Evolutionary conservation across 2,113 vertebrate genomes (phyloP), one percentile per base, ranked within the genome.

Genomic region (Seriola dumerili): DNA sequence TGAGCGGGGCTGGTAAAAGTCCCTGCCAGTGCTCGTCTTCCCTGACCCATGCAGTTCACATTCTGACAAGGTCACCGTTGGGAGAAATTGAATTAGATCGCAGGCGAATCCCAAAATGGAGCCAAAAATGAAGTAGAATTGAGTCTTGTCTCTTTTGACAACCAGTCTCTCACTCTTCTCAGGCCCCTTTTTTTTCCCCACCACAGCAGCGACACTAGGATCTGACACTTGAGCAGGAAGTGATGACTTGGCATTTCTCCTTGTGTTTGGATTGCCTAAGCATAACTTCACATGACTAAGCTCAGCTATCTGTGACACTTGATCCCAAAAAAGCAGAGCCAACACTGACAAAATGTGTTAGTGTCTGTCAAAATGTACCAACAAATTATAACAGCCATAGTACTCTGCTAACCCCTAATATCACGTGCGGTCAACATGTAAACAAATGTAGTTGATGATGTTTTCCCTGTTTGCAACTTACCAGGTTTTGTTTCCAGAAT

Each of bases 191-290:
- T 72, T 5, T 19, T 29, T 29, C 29, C 9, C 48, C 38, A 19
- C 32, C 66, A 54, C 54, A 59, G 42, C 44, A 50, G 50, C 68
- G 54, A 68, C 64, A 80, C 67, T 57, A 66, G 80, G 87, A 90
- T 79, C 81, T 88, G 81, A 86, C 83, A 71, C 70, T 59, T 25
- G 34, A 44, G 69, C 83, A 80, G 80, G 89, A 90, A 89, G 81
- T 89, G 88, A 90, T 90, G 87, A 90, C 83, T 86, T 36, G 16
- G 88, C 91, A 72, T 81, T 91, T 89, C 68, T 78, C 67, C 67
- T 23, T 11, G 32, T 88, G 86, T 88, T 91, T 89, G 81, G 75
- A 83, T 72, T 89, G 85, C 84, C 75, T 36, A 17, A 81, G 78
- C 80, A 87, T 72, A 89, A 81, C 74, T 81, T 72, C 85, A 87